phyloP scores from a whole-genome alignment of 2,888 invertebrate genomes.

The Lingula anatina region DNA sequence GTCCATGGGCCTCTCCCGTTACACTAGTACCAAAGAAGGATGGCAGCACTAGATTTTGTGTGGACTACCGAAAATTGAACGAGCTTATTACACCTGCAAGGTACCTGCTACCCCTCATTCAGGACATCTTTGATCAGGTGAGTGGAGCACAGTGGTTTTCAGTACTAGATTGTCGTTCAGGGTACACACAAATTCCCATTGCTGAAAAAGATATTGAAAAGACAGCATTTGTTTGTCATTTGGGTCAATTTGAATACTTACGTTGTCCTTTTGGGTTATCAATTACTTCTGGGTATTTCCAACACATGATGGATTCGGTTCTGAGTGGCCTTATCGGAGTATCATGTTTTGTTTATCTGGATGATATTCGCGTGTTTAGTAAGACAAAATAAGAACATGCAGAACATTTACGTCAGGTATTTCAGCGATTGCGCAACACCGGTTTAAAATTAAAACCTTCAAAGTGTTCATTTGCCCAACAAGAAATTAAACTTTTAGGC shows the following conservation, averaged over 20 bases:
- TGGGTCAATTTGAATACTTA: conserved; percentile 1
- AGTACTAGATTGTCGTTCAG: conserved; percentile 1
- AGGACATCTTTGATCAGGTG: too few relatives aligned
- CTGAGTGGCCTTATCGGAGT: conserved; percentile 2
- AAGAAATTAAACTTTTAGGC: conserved; percentile 4
- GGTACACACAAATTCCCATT: conserved; percentile 3
- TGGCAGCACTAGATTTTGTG: too few relatives aligned
- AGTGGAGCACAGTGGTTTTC: not conserved
- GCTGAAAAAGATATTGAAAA: not conserved
- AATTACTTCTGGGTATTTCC: too few relatives aligned
- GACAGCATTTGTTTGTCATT: conserved; percentile 2
- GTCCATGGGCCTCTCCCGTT: too few relatives aligned
- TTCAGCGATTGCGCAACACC: conserved; percentile 2
- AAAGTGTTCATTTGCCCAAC: conserved; percentile 5
- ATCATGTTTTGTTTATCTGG: conserved; percentile 1
- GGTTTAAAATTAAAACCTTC: conserved; percentile 7
- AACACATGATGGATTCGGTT: conserved; percentile 5
- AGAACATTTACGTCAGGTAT: conserved; percentile 3
- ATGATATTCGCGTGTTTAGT: conserved; percentile 4
- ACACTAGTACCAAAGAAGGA: too few relatives aligned
- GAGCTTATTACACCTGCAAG: too few relatives aligned
- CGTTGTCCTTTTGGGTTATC: conserved; percentile 2
- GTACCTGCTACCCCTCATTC: too few relatives aligned
- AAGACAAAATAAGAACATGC: conserved; percentile 1
- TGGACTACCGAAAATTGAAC: too few relatives aligned